A percentile compares a stretch with the other conserved stretches of the same genome.
Evolutionary conservation across 2,113 vertebrate species (phyloP).

Genomic region (Peromyscus maniculatus): DNA sequence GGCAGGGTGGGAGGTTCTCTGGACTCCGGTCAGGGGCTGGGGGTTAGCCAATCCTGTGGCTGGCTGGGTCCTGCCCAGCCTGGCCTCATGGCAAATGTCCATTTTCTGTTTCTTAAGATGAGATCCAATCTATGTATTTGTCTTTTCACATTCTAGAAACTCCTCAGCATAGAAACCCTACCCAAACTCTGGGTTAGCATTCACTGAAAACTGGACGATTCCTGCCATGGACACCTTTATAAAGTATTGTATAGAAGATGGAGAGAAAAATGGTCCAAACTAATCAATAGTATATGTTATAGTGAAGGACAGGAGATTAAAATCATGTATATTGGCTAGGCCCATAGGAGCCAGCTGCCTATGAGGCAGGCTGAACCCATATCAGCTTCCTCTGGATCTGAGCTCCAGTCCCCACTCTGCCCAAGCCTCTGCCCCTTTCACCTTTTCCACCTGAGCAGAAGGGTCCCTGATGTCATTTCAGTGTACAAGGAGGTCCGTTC

Average conservation of each 20-base stretch:
- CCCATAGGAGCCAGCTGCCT: neutral
- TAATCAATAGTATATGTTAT: neutral
- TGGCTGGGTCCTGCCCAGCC: neutral
- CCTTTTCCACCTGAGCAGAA: neutral
- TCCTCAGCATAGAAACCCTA: neutral
- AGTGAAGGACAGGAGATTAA: neutral
- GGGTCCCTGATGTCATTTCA: neutral
- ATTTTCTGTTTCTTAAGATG: neutral
- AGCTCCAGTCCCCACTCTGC: too few relatives aligned
- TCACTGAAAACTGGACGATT: neutral
- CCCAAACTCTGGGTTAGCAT: neutral
- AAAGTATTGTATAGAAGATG: neutral
- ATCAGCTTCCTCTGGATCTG: neutral
- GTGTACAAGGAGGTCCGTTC: neutral
- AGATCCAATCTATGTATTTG: neutral
- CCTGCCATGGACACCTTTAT: neutral
- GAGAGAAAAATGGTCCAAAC: neutral
- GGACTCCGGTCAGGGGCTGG: neutral
- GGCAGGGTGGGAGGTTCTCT: neutral
- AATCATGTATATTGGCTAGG: neutral
- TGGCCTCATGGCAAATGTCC: neutral
- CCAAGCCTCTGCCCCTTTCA: neutral
- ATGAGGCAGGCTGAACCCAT: neutral
- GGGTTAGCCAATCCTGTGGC: neutral
- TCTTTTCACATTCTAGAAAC: neutral